A percentile compares a stretch with the other conserved stretches of the same genome.
These are phyloP conservation scores for Chloropsis hardwickii DNA, from an alignment of 2,113 vertebrate species.

Conservation along the genomic window DNA sequence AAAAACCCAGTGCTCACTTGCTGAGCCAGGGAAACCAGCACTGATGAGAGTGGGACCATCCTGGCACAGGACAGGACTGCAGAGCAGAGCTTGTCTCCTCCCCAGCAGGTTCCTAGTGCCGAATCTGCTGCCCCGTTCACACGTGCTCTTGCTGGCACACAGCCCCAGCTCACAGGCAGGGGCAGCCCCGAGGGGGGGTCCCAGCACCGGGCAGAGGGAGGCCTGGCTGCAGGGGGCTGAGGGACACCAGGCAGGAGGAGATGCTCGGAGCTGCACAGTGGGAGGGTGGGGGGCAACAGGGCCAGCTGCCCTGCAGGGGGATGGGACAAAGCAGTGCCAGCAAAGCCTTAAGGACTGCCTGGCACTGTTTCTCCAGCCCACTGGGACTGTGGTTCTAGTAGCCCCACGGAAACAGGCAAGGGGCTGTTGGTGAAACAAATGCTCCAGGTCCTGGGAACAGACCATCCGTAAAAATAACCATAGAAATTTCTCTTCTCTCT, in stretches of 20 bases:
- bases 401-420: background rate
- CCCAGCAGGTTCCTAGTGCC: rapidly evolving
- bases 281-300: background rate
- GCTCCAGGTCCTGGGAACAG: slow-evolving; percentile 73
- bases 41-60: background rate
- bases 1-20: background rate
- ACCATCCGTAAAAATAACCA: slow-evolving; percentile 87
- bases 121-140: background rate
- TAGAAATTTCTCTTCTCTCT: slow-evolving; percentile 88
- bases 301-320: background rate
- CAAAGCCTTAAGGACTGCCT: background rate
- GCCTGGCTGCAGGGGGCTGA: background rate
- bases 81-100: background rate
- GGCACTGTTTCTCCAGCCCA: background rate
- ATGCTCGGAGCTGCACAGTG: background rate
- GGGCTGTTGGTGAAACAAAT: slow-evolving; percentile 49
- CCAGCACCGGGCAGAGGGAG: background rate
- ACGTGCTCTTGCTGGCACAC: background rate
- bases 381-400: background rate
- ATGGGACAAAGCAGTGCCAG: background rate
- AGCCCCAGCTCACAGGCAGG: rapidly evolving
- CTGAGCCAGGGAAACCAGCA: background rate
- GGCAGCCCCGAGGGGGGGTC: background rate
- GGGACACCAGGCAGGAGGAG: background rate
- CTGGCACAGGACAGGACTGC: background rate